Conservation (phyloP, 2,797 vertebrate genomes). For the Oreortyx pictus region DNA sequence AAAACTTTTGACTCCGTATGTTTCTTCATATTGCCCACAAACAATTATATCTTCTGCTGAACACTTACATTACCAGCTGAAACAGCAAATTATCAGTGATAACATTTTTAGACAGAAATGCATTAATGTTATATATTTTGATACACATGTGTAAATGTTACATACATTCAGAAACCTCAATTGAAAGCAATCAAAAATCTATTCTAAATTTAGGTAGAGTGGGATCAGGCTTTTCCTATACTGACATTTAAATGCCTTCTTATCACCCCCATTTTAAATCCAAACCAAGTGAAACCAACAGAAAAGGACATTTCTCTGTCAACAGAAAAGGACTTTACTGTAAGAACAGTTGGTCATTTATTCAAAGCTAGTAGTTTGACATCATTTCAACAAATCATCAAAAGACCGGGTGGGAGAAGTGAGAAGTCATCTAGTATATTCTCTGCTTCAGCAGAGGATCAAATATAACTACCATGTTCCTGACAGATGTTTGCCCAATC, state of each 20-base stretch:
- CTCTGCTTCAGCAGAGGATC: slow-evolving; percentile 38
- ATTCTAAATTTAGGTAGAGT: neutral
- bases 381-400: slow-evolving; percentile 40
- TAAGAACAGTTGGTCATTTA: slow-evolving; percentile 52
- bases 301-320: neutral
- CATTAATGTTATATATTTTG: slow-evolving; percentile 3
- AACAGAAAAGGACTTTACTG: neutral
- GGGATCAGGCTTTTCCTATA: neutral
- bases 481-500: slow-evolving; percentile 62
- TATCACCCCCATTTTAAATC: neutral
- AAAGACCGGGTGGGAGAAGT: slow-evolving; percentile 40
- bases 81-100: neutral
- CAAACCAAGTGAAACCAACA: neutral
- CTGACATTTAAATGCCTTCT: neutral
- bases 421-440: slow-evolving; percentile 46
- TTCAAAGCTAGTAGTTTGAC: slow-evolving; percentile 18
- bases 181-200: neutral
- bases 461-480: slow-evolving; percentile 34
- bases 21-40: neutral
- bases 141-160: neutral
- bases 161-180: neutral
- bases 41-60: neutral
- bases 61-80: neutral
- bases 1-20: neutral
- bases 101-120: neutral